Base-by-base conservation (phyloP, 2,797 vertebrate genomes). In the Stomatorhinus walkeri region DNA sequence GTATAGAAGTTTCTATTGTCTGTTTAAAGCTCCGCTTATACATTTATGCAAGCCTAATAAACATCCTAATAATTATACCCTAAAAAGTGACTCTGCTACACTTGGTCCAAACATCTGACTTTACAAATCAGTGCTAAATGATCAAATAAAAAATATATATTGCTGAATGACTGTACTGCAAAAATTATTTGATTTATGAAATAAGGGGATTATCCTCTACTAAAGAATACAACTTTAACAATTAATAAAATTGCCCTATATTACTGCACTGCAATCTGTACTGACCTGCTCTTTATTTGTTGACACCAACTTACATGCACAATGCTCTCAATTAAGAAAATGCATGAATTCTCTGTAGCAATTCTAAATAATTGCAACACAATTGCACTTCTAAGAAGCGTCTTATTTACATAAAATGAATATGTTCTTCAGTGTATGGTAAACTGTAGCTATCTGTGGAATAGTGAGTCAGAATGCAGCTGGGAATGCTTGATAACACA, bases 1-100 rank as follows among this genome's bases (percentile, higher is more conserved):
- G n/a, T n/a, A 85, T 52, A 89, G 49, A 56, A 54, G 28, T 48
- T 64, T 88, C 19, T 59, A 85, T 51, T 85, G 40, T 81, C 16
- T 22, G 2, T 22, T 81, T 81, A 81, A 43, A 81, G 76, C 40
- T 81, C 16, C 0, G 3, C 28, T 81, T 81, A 81, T 10, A 46
- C 36, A 40, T 46, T n/a, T 81, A n/a, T 81, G 76, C 76, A 81
- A n/a, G 14, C 72, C 36, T 43, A n/a, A 79, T 79, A 43, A 46
- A 81, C 40, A 81, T 81, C 40, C 76, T 22, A 81, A 46, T 46
- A 81, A 46, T 46, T 81, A 46, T 19, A 81, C 76, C 40, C 76
- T 81, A 43, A 81, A 81, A 14, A 19, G 40, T 9, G 7, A 81
- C 19, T 72, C 68, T 40, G 72, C 16, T n/a, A 43, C 32, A 43